These are phyloP conservation scores for Carettochelys insculpta DNA, from an alignment of 2,113 vertebrate genomes.

Conservation along the genomic window DNA sequence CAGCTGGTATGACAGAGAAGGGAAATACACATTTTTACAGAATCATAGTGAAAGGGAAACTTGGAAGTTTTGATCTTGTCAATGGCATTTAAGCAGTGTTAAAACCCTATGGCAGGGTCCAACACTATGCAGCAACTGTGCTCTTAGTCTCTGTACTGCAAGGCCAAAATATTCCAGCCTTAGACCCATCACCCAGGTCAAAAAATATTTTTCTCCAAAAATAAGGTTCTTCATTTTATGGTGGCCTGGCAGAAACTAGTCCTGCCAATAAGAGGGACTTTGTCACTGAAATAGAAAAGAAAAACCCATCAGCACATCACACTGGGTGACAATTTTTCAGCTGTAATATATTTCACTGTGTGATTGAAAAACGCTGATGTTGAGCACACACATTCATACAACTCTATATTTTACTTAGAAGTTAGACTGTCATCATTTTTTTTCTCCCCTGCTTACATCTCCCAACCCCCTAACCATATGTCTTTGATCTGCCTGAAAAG, in stretches of 20 bases:
- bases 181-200: background rate
- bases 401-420: constrained; percentile 11
- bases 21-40: background rate
- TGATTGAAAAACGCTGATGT: background rate
- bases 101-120: background rate
- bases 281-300: constrained; percentile 14
- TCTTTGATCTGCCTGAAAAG: constrained; percentile 67
- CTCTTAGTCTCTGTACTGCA: background rate
- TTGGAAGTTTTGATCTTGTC: background rate
- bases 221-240: background rate
- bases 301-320: background rate
- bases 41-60: background rate
- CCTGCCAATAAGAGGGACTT: background rate
- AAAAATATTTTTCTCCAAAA: background rate
- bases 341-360: background rate
- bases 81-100: background rate
- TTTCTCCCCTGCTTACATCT: constrained; percentile 34
- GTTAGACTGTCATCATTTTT: constrained; percentile 12
- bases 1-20: too few species aligned
- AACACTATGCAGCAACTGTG: constrained; percentile 1
- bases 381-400: background rate
- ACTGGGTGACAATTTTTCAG: constrained; percentile 52
- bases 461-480: constrained; percentile 39
- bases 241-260: background rate
- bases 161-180: background rate